A percentile compares a stretch with the other conserved stretches of the same genome.
Conservation (phyloP, 2,888 invertebrate genomes). For the Cephus sareptanus region DNA sequence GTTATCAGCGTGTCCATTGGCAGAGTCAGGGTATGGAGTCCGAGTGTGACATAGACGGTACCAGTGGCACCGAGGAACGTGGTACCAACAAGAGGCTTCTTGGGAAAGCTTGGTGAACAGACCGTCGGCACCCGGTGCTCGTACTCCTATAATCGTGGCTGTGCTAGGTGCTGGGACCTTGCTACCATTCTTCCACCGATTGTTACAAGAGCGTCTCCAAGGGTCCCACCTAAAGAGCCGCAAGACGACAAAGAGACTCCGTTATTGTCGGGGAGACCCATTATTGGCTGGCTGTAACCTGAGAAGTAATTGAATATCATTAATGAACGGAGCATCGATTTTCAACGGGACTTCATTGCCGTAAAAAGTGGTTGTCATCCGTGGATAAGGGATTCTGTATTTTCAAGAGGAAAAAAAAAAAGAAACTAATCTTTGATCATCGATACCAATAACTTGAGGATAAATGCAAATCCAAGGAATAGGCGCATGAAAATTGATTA, state of each 20-base stretch:
- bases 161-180: background rate
- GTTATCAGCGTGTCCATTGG: slow-evolving; percentile 45
- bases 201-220: background rate
- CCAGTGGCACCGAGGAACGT: slow-evolving; percentile 53
- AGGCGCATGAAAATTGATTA: background rate
- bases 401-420: background rate
- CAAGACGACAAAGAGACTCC: background rate
- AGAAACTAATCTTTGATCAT: background rate
- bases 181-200: background rate
- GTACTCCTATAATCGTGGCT: background rate
- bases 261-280: background rate
- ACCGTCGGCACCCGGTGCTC: background rate
- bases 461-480: background rate
- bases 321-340: background rate
- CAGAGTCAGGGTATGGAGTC: slow-evolving; percentile 35
- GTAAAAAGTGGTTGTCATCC: background rate
- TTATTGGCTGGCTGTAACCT: background rate
- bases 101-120: background rate
- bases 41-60: slow-evolving; percentile 31
- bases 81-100: slow-evolving; percentile 40
- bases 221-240: background rate
- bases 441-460: background rate
- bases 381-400: background rate
- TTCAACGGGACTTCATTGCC: background rate
- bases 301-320: slow-evolving; percentile 5